Conservation (phyloP, 2,888 invertebrate species). For the Ellobium chinense region DNA sequence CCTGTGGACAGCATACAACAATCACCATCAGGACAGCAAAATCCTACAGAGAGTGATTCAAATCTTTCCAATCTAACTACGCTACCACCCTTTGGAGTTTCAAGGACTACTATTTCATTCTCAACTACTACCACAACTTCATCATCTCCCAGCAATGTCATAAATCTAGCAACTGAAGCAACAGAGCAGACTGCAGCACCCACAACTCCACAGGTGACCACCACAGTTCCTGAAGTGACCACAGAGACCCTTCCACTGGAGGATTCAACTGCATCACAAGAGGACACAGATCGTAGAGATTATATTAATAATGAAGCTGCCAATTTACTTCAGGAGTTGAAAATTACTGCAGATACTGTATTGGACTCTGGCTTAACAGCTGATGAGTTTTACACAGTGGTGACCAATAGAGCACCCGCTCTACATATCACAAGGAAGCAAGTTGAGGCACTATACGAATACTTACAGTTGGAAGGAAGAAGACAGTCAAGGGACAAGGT, state of each 20-base stretch:
- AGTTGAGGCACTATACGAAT: too few species aligned
- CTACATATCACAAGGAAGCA: too few species aligned
- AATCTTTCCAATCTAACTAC: not conserved
- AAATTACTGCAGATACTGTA: too few species aligned
- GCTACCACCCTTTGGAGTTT: not conserved
- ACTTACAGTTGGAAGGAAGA: too few species aligned
- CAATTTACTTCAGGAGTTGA: too few species aligned
- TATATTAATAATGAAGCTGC: too few species aligned
- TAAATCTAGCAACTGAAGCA: not conserved
- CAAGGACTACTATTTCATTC: not conserved
- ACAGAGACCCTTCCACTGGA: not conserved
- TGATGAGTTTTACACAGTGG: too few species aligned
- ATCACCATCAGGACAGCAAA: not conserved
- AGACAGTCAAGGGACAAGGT: too few species aligned
- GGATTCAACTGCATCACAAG: not conserved
- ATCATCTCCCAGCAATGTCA: not conserved
- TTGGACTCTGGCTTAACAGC: too few species aligned
- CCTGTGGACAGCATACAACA: not conserved
- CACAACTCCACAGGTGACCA: not conserved
- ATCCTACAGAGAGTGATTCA: too few species aligned
- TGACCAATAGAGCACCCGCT: too few species aligned
- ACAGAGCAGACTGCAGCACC: not conserved
- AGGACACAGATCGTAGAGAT: not conserved
- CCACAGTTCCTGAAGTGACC: not conserved
- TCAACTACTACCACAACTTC: not conserved